These are phyloP conservation scores for Ridgeia piscesae DNA, from an alignment of 1,140 invertebrate genomes.

Conservation along the genomic window DNA sequence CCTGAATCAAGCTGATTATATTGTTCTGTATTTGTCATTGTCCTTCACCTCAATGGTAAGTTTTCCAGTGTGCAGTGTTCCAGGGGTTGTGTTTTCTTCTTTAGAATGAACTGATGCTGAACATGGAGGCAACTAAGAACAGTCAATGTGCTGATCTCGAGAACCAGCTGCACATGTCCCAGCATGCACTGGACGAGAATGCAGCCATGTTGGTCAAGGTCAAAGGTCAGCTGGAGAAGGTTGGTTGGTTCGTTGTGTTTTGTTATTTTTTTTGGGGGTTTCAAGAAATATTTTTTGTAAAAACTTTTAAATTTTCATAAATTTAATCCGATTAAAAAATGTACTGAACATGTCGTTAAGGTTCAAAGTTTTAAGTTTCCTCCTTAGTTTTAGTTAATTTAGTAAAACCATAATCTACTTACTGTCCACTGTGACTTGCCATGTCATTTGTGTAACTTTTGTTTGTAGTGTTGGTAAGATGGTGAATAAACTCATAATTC, in stretches of 20 bases:
- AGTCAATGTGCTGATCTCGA: constrained; percentile 50
- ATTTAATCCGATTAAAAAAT: no score
- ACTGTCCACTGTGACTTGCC: no score
- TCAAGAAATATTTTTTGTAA: neutral
- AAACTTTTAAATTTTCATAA: neutral
- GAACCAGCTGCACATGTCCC: constrained; percentile 48
- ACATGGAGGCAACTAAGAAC: constrained; percentile 44
- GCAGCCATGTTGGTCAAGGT: constrained; percentile 38
- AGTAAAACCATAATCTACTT: no score
- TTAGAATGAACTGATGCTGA: constrained; percentile 45
- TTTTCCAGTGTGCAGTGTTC: no score
- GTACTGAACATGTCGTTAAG: no score
- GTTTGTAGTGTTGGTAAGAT: no score
- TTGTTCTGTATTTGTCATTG: constrained; percentile 10
- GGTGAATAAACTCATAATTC: no score
- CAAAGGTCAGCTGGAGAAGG: constrained; percentile 48
- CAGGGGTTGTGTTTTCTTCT: constrained; percentile 6
- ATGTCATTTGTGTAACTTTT: no score
- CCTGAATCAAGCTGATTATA: neutral
- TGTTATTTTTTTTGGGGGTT: neutral
- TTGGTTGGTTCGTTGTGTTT: constrained; percentile 22
- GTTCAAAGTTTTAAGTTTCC: no score
- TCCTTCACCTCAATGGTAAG: neutral
- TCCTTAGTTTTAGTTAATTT: no score
- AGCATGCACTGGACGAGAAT: constrained; percentile 43